Evolutionary conservation across 2,113 vertebrate species (phyloP).

Genomic region (Crotalus horridus): DNA sequence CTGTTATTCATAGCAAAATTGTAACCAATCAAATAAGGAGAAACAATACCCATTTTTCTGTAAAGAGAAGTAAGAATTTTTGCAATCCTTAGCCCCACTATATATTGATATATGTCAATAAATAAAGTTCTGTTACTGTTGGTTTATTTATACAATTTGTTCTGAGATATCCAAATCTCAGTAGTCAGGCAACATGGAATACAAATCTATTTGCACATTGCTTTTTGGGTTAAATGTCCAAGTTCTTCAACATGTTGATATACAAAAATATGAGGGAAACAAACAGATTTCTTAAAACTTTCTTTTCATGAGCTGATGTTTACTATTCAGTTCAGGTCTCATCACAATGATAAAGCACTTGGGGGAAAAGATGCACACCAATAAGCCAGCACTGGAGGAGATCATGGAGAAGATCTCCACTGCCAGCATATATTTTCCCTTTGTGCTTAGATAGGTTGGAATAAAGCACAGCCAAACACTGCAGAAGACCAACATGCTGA

Average conservation of each 20-base stretch:
- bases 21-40: not conserved
- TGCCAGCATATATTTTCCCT: not conserved
- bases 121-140: not conserved
- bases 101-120: not conserved
- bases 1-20: no score
- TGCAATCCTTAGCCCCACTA: no score
- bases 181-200: not conserved
- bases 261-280: not conserved
- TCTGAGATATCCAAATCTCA: not conserved
- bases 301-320: no score
- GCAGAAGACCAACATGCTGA: slow-evolving; percentile 1
- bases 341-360: no score
- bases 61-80: not conserved
- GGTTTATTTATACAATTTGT: not conserved
- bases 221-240: no score
- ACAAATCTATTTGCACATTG: not conserved
- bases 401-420: not conserved
- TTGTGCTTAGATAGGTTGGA: not conserved
- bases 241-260: not conserved
- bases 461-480: not conserved
- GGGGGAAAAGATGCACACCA: not conserved
- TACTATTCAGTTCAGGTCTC: no score
- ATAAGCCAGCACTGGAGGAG: not conserved
- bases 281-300: not conserved
- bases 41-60: not conserved